These are phyloP conservation scores for Xyrichtys novacula DNA, from an alignment of 2,797 vertebrate genomes.

Conservation along the genomic window DNA sequence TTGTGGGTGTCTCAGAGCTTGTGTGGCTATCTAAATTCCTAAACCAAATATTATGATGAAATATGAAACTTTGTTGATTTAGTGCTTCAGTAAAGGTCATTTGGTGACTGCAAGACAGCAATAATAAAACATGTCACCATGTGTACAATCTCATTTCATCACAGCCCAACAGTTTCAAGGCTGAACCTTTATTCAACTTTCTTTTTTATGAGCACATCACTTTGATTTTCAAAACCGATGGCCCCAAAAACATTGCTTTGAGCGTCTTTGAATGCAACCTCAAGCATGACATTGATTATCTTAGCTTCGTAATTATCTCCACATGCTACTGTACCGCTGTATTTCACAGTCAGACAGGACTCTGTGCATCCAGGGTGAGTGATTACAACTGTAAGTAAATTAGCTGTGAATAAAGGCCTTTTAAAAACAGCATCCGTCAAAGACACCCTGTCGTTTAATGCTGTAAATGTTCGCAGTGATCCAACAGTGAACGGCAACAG, in stretches of 20 bases:
- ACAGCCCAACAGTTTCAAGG: constrained; percentile 32
- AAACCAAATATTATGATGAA: constrained; percentile 71
- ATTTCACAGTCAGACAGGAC: constrained; percentile 52
- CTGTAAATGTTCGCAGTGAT: constrained; percentile 60
- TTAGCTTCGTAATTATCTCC: constrained; percentile 81
- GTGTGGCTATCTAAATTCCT: constrained; percentile 44
- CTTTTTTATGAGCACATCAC: constrained; percentile 50
- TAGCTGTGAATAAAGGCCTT: constrained; percentile 78
- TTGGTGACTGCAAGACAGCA: constrained; percentile 48
- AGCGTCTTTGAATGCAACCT: constrained; percentile 67
- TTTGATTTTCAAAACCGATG: constrained; percentile 72
- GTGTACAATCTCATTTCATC: constrained; percentile 39
- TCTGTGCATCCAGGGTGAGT: constrained; percentile 55
- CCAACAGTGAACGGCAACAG: constrained; percentile 43
- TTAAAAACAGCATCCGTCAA: constrained; percentile 68
- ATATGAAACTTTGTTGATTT: constrained; percentile 61
- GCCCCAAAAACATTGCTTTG: constrained; percentile 62
- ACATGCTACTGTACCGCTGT: constrained; percentile 74
- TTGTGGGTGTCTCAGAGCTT: constrained; percentile 43
- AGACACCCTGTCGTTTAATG: constrained; percentile 72
- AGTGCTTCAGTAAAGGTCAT: constrained; percentile 50
- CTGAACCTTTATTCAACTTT: constrained; percentile 24
- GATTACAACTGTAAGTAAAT: constrained; percentile 79
- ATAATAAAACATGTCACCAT: constrained; percentile 61
- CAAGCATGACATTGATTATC: constrained; percentile 81